These are phyloP conservation scores for Neomonachus schauinslandi DNA, from an alignment of 2,113 vertebrate genomes.

Conservation along the genomic window DNA sequence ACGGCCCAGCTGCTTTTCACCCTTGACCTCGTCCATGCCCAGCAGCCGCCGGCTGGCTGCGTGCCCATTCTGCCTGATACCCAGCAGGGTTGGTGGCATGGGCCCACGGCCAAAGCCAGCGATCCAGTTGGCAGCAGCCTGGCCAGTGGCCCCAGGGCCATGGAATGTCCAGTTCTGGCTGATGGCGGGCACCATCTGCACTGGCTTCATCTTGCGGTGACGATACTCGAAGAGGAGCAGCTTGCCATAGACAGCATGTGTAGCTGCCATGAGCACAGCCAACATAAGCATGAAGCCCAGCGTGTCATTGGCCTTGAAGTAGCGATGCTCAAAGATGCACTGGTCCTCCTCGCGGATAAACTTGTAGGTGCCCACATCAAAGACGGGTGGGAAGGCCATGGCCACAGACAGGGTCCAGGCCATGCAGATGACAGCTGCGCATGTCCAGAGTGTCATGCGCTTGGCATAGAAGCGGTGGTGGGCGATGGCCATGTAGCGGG, in stretches of 20 bases:
- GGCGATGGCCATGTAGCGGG: conserved; percentile 96
- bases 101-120: conserved; percentile 95
- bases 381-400: conserved; percentile 96
- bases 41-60: conserved; percentile 94
- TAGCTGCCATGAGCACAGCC: conserved; percentile 94
- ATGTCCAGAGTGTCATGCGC: conserved; percentile 97
- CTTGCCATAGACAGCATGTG: conserved; percentile 96
- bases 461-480: conserved; percentile 97
- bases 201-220: conserved; percentile 97
- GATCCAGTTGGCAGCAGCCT: conserved; percentile 97
- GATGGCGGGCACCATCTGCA: conserved; percentile 96
- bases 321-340: conserved; percentile 97
- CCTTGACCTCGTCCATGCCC: conserved; percentile 96
- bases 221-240: conserved; percentile 95
- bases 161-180: conserved; percentile 99
- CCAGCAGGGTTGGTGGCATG: conserved; percentile 95
- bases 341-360: conserved; percentile 96
- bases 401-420: conserved; percentile 96
- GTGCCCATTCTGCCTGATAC: conserved; percentile 95
- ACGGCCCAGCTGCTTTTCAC: conserved; percentile 94
- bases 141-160: conserved; percentile 95
- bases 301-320: conserved; percentile 97
- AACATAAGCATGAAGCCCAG: conserved; percentile 98
- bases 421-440: conserved; percentile 95
- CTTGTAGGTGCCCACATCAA: conserved; percentile 96